Percentiles rank a stretch among this genome's conserved stretches.
phyloP scores from a whole-genome alignment of 1,140 invertebrate species.

The Drosophila prosaltans region DNA sequence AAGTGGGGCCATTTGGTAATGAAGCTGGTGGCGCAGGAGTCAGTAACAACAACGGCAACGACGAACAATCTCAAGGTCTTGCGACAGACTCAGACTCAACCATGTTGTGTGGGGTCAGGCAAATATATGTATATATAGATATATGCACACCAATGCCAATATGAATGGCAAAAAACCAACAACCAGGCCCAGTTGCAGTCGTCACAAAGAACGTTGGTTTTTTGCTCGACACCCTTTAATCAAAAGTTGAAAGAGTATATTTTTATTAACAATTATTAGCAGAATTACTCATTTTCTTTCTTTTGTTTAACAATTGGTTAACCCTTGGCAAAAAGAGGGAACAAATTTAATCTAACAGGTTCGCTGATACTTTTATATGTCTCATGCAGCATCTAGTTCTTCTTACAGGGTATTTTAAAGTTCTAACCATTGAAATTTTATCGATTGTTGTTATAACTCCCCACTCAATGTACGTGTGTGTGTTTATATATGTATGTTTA shows the following conservation, averaged over 20 bases:
- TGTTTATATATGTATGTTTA: conserved; percentile 24
- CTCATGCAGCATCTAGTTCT: no score
- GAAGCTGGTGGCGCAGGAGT: conserved; percentile 12
- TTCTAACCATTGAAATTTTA: conserved; percentile 33
- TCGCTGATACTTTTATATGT: no score
- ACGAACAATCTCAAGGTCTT: conserved; percentile 65
- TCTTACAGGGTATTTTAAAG: conserved; percentile 25
- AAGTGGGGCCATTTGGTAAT: neutral
- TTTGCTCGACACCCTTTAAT: neutral
- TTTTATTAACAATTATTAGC: no score
- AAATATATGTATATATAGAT: conserved; percentile 30
- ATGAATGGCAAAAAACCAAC: conserved; percentile 52
- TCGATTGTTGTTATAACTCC: conserved; percentile 54
- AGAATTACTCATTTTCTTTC: no score
- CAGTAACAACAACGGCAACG: conserved; percentile 13
- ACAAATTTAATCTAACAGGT: no score
- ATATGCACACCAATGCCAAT: conserved; percentile 21
- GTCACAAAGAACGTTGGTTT: conserved; percentile 27
- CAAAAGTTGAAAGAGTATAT: neutral
- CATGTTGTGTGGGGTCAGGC: conserved; percentile 78
- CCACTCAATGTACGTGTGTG: conserved; percentile 35
- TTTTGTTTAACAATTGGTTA: no score
- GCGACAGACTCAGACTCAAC: conserved; percentile 44
- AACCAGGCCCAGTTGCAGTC: conserved; percentile 21
- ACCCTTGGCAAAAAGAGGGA: no score